phyloP scores from a whole-genome alignment of 2,113 vertebrate genomes.

The Prietella phreatophila region DNA sequence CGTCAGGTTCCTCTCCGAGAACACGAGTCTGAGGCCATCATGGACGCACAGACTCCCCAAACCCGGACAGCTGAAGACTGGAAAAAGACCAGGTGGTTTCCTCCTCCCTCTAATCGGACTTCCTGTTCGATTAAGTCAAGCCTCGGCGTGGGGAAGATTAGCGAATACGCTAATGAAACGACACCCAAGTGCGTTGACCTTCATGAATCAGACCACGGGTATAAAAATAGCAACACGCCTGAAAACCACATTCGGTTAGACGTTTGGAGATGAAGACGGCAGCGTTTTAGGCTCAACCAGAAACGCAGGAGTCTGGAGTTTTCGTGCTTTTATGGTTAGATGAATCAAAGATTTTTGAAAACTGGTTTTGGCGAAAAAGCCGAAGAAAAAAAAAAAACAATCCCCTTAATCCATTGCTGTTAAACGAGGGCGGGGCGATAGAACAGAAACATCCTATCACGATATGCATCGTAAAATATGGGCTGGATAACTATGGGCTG shows the following conservation, averaged over 20 bases:
- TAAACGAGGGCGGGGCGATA: neutral
- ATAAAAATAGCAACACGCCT: too few relatives aligned
- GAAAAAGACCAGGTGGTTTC: neutral
- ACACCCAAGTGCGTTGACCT: neutral
- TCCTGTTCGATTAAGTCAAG: neutral
- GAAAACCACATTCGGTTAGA: neutral
- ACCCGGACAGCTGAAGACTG: neutral
- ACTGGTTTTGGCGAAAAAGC: too few relatives aligned
- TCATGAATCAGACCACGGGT: neutral
- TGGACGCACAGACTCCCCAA: too few relatives aligned
- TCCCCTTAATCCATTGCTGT: too few relatives aligned
- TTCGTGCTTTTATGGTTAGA: neutral
- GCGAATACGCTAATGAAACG: neutral
- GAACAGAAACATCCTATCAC: neutral
- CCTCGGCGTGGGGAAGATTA: neutral
- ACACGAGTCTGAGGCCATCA: too few relatives aligned
- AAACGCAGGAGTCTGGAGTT: neutral
- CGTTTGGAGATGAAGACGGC: neutral
- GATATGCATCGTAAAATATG: too few relatives aligned
- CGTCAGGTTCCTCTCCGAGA: too few relatives aligned
- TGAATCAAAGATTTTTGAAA: too few relatives aligned
- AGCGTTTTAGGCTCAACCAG: neutral
- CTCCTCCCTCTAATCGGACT: neutral
- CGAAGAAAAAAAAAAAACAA: too few relatives aligned
- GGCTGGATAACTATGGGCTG: too few relatives aligned